phyloP scores from a whole-genome alignment of 2,797 vertebrate species.

The Alca torda region DNA sequence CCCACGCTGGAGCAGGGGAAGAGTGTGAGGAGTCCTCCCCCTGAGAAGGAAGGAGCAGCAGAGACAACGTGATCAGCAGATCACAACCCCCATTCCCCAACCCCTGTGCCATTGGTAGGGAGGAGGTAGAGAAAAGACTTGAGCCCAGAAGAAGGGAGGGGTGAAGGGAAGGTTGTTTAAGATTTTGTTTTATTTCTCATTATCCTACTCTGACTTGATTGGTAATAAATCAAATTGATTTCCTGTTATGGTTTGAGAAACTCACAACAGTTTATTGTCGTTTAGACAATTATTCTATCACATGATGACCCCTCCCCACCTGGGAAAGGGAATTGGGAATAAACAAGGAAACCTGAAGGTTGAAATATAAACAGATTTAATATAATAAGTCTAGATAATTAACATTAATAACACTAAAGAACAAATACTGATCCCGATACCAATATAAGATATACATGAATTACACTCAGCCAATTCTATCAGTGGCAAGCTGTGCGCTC shows the following conservation, averaged over 20 bases:
- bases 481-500: background rate
- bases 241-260: background rate
- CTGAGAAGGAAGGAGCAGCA: background rate
- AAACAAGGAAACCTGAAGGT: background rate
- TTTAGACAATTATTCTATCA: background rate
- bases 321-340: background rate
- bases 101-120: rapidly evolving
- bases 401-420: background rate
- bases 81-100: background rate
- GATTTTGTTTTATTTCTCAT: background rate
- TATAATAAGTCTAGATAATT: background rate
- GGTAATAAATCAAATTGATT: background rate
- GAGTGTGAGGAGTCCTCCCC: background rate
- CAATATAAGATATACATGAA: background rate
- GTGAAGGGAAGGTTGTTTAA: background rate
- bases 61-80: background rate
- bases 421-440: background rate
- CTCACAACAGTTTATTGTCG: background rate
- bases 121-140: background rate
- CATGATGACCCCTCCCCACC: background rate
- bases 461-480: background rate
- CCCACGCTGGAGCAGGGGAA: background rate
- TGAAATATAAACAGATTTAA: background rate
- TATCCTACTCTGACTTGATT: background rate
- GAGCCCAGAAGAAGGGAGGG: background rate